Evolutionary conservation across 2,113 vertebrate species (phyloP), one percentile per base, ranked within the genome.

Genomic region (Heptranchias perlo): DNA sequence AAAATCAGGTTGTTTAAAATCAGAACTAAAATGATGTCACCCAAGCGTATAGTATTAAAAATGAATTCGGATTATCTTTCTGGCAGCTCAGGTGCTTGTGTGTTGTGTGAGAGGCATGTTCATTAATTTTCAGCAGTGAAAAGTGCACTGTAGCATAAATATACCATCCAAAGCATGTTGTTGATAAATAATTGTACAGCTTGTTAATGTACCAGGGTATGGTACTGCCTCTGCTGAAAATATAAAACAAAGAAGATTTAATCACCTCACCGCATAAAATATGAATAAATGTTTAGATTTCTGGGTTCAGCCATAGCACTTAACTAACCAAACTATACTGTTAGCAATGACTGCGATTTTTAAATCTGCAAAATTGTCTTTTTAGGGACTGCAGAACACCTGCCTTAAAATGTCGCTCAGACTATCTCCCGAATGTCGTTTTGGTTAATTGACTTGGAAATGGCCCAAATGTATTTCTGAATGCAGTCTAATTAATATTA

Each of bases 361-460:
- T 52, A 69, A 95, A 95, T 73, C 94, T 95, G 25, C 65, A 95
- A 95, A 95, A 95, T 95, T 67, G 94, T 95, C 94, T 95, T 95
- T 69, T 69, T 95, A 47, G 98, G 98, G 98, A 98, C 98, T 98
- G 98, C 97, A 96, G 98, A 99, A 99, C 99, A 99, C 99, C 99
- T 99, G 99, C 99, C 99, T 99, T 99, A 99, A 99, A 99, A 99
- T 99, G 99, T 99, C 99, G 98, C 99, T 99, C 99, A 99, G 99
- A 99, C 99, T 98, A 99, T 99, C 99, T 99, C 99, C 99, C 99
- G 99, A 98, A 99, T 99, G 99, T 99, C 99, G 99, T 99, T 99
- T 99, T 99, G 99, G 99, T 99, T 99, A 99, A 99, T 99, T 99
- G 99, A 99, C 99, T 99, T 99, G 99, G 99, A 99, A 99, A 99